Evolutionary conservation across 2,113 vertebrate genomes (phyloP).

Genomic region (Microcebus lehilahytsara): DNA sequence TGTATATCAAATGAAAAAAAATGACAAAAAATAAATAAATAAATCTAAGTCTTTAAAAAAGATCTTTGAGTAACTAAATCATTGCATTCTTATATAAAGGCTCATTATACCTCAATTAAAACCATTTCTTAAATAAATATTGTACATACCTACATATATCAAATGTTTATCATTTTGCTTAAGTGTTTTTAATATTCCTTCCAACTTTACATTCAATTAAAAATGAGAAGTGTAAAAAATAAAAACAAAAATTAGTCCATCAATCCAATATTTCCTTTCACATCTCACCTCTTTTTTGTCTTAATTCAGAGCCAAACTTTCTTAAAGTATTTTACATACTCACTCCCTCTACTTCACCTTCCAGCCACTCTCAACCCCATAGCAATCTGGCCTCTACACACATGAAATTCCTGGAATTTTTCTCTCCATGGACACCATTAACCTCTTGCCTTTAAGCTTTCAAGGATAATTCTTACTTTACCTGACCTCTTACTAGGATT

Average conservation of each 20-base stretch:
- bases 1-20: neutral
- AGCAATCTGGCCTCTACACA: neutral
- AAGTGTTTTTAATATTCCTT: neutral
- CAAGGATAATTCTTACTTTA: neutral
- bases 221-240: neutral
- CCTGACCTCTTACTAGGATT: neutral
- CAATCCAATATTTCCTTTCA: neutral
- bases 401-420: neutral
- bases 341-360: neutral
- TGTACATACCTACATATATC: neutral
- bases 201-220: neutral
- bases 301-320: neutral
- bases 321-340: neutral
- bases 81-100: neutral
- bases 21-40: no score
- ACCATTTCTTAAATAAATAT: neutral
- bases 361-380: neutral
- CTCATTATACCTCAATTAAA: neutral
- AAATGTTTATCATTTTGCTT: neutral
- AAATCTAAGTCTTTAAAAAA: neutral
- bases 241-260: neutral
- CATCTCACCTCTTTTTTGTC: neutral
- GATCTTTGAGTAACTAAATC: neutral
- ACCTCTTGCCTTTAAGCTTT: neutral
- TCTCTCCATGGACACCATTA: neutral